Conservation (phyloP, 2,797 vertebrate genomes). For the Cyprinodon diabolis region DNA sequence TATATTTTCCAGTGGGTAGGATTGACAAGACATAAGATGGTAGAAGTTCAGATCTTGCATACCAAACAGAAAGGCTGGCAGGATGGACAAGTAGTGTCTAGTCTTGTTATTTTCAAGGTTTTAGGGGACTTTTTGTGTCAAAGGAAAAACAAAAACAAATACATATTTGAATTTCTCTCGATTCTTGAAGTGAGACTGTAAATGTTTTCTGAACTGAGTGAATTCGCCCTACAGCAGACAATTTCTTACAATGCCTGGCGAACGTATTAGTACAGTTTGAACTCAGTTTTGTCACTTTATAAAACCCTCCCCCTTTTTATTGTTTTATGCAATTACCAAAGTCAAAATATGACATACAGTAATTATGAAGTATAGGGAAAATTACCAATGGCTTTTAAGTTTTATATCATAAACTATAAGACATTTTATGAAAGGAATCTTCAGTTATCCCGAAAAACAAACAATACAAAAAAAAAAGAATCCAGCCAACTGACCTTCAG, state of each 20-base stretch:
- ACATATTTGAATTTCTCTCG: not conserved
- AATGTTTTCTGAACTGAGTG: not conserved
- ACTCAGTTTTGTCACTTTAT: not conserved
- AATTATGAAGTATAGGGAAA: not conserved
- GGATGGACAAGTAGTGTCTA: constrained; percentile 12
- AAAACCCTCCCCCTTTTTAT: not conserved
- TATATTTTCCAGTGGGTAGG: constrained; percentile 31
- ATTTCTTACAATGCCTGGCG: not conserved
- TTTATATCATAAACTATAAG: not conserved
- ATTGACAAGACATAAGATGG: constrained; percentile 38
- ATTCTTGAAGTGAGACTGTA: not conserved
- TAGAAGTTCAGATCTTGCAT: constrained; percentile 40
- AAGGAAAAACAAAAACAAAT: not conserved
- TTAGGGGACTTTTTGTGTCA: constrained; percentile 18
- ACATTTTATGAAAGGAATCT: not conserved
- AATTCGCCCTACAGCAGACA: not conserved
- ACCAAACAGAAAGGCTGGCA: not conserved
- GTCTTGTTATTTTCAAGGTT: constrained; percentile 19
- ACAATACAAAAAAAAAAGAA: not conserved
- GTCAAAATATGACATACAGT: not conserved
- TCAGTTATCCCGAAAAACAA: not conserved
- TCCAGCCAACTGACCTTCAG: too few species aligned
- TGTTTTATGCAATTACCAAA: not conserved
- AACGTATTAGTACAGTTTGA: not conserved
- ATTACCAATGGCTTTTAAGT: not conserved